A percentile compares a stretch with the other conserved stretches of the same genome.
Evolutionary conservation across 2,797 vertebrate genomes (phyloP).

Genomic region (Coregonus ussuriensis): DNA sequence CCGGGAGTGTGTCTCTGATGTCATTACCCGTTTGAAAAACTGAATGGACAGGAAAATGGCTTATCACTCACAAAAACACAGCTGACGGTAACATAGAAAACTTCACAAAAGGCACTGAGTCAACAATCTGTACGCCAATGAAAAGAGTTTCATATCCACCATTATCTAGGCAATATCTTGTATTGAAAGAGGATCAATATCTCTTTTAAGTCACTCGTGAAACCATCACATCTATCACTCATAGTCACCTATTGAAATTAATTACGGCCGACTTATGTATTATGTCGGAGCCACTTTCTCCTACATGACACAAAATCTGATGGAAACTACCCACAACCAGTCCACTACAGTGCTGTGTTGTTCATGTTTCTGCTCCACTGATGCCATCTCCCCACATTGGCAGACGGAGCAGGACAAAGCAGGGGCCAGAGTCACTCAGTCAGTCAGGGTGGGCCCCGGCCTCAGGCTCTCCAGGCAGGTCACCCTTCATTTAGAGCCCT

Average conservation of each 20-base stretch:
- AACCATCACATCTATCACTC: neutral
- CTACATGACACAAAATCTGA: neutral
- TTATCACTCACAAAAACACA: constrained; percentile 33
- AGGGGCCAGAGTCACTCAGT: neutral
- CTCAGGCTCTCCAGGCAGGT: constrained; percentile 38
- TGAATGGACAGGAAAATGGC: constrained; percentile 56
- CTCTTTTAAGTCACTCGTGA: neutral
- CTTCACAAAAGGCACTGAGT: neutral
- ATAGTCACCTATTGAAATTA: neutral
- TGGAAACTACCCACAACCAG: neutral
- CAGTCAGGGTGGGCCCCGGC: constrained; percentile 15
- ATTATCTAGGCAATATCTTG: neutral
- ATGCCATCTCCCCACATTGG: neutral
- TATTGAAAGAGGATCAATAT: neutral
- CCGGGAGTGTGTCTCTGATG: constrained; percentile 40
- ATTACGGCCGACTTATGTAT: neutral
- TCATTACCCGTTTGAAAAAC: constrained; percentile 68
- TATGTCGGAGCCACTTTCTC: neutral
- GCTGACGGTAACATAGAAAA: constrained; percentile 14
- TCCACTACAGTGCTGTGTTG: neutral
- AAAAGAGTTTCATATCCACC: too few relatives aligned
- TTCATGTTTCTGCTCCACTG: constrained; percentile 11
- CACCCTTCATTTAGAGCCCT: constrained; percentile 51
- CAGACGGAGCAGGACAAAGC: constrained; percentile 1
- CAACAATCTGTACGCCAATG: neutral